Percentiles rank a stretch among this genome's conserved stretches.
Conservation (phyloP, 2,888 invertebrate genomes). For the Eupithecia exiguata region DNA sequence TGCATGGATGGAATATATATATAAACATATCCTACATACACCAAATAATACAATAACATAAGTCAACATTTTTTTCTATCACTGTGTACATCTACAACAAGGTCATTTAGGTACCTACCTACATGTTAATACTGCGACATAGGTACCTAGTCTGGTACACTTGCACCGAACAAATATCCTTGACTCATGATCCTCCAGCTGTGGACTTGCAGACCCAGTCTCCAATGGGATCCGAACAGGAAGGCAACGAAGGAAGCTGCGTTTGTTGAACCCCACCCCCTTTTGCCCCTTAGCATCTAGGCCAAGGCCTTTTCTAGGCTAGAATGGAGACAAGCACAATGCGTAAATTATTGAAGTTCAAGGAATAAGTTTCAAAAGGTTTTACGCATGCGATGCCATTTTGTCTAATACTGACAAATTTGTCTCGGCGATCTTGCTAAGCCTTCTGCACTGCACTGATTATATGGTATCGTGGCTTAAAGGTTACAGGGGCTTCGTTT, state of each 20-base stretch:
- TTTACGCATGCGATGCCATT: neutral
- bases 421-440: neutral
- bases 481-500: neutral
- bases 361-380: neutral
- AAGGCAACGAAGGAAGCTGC: slow-evolving; percentile 92
- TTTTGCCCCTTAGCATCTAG: slow-evolving; percentile 11
- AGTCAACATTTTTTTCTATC: too few relatives aligned
- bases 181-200: slow-evolving; percentile 81
- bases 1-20: too few relatives aligned
- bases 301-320: neutral
- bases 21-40: too few relatives aligned
- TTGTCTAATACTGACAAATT: neutral
- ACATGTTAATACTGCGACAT: neutral
- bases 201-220: slow-evolving; percentile 93
- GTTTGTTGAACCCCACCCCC: slow-evolving; percentile 86
- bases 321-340: neutral
- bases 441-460: neutral
- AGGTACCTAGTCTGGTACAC: neutral
- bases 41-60: too few relatives aligned
- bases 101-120: too few relatives aligned
- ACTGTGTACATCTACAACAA: too few relatives aligned
- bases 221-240: slow-evolving; percentile 90
- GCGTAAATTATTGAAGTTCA: neutral
- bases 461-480: neutral
- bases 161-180: slow-evolving; percentile 42